Base-by-base conservation (phyloP, 2,888 invertebrate genomes). In the Marasmarcha lunaedactyla region DNA sequence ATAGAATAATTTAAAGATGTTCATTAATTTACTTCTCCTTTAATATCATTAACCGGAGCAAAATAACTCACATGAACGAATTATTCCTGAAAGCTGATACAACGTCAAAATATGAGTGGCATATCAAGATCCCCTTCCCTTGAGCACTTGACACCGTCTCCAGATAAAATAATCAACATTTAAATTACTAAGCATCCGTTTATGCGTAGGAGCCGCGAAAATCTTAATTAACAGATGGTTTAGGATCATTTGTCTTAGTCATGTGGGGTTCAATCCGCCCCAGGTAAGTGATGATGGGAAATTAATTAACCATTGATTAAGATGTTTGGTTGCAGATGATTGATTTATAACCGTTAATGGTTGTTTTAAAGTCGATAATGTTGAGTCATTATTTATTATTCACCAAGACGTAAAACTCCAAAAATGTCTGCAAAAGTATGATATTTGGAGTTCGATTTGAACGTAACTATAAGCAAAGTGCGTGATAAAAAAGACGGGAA, bases 211-310 rank as follows among this genome's bases (percentile, higher is more conserved):
- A 61, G 59, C 65, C 64, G 79, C 71, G 74, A 77, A 81, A 79
- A 77, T 81, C 79, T 81, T 83, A 83, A 83, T 81, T 81, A 83
- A 79, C 76, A 76, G 83, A 81, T 78, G 78, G 73, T 71, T 68
- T 57, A 51, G 45, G 64, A 65, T 64, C 59, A 71, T 81, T 70
- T 61, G 61, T 79, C 78, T 73, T 62, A 47, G 66, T 68, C 74
- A 76, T 76, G 74, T 72, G 71, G 56, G 53, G 55, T 56, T 57
- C 52, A 54, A 54, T 50, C 48, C 66, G 66, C 66, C 69, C 69
- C 69, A 59, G 54, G 56, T 59, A 54, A 52, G 58, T 50, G 69
- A 64, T 64, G 69, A 68, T 58, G 62, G 56, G 40, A 48, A 44
- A 42, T 46, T 48, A 46, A 52, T 59, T 56, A 58, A 62, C 30